Evolutionary conservation across 23 tunicate species (phyloP).

Genomic region (Botrylloides violaceus): DNA sequence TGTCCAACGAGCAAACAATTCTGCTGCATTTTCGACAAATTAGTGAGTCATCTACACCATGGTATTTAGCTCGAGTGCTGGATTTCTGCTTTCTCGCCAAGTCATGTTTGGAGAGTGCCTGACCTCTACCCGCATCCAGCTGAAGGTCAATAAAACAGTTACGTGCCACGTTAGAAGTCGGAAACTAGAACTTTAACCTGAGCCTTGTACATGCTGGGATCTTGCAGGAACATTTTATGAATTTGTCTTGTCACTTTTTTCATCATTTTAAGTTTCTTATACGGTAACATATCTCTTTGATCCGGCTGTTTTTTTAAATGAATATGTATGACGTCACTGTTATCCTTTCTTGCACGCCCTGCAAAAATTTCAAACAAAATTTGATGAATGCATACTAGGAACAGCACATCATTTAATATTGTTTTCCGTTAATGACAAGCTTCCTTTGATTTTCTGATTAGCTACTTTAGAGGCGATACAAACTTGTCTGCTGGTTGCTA

Average conservation of each 20-base stretch:
- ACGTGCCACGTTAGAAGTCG: not conserved
- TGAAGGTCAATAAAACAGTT: too few species aligned
- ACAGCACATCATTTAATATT: too few species aligned
- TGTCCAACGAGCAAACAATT: not conserved
- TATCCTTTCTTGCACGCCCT: conserved; percentile 37
- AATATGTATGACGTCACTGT: conserved; percentile 26
- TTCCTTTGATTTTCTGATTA: too few species aligned
- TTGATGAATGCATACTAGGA: too few species aligned
- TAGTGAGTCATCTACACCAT: not conserved
- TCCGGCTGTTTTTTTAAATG: conserved; percentile 2
- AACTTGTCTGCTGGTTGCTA: too few species aligned
- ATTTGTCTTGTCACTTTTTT: conserved; percentile 15
- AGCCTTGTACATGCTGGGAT: conserved; percentile 2
- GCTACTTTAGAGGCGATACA: too few species aligned
- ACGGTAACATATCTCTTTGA: conserved; percentile 17
- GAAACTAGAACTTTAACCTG: conserved; percentile 1
- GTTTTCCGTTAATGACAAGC: too few species aligned
- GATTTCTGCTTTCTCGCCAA: not conserved
- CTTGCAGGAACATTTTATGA: not conserved
- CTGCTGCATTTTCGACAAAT: not conserved
- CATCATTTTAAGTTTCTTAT: conserved; percentile 23
- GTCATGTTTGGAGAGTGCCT: not conserved
- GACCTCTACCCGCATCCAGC: not conserved
- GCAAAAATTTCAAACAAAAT: too few species aligned
- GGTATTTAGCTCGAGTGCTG: not conserved